These are phyloP conservation scores for Calliphora vomitoria DNA, from an alignment of 2,888 invertebrate species.

Conservation along the genomic window DNA sequence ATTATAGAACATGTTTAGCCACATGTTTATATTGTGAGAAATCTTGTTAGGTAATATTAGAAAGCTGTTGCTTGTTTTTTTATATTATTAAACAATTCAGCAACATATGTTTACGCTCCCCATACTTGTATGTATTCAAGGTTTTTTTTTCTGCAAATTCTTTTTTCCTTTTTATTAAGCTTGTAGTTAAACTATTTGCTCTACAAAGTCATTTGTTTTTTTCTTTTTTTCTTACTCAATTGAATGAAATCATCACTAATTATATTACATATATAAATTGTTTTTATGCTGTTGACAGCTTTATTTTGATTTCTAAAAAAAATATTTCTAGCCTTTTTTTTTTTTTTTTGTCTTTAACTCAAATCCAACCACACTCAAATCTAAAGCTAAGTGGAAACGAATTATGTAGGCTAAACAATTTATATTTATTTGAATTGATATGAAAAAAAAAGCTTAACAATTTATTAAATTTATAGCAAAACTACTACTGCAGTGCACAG, in stretches of 20 bases:
- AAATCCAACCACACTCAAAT: not conserved
- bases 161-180: not conserved
- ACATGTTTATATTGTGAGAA: too few relatives aligned
- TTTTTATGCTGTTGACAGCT: slow-evolving; percentile 42
- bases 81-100: too few relatives aligned
- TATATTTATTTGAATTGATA: slow-evolving; percentile 51
- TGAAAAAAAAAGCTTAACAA: slow-evolving; percentile 23
- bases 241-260: slow-evolving; percentile 34
- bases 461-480: slow-evolving; percentile 40
- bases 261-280: slow-evolving; percentile 36
- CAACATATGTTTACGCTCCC: too few relatives aligned
- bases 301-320: slow-evolving; percentile 29
- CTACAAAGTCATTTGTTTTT: slow-evolving; percentile 8
- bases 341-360: not conserved
- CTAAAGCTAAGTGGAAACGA: slow-evolving; percentile 5
- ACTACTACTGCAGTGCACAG: slow-evolving; percentile 1
- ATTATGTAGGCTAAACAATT: slow-evolving; percentile 52
- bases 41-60: too few relatives aligned
- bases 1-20: too few relatives aligned
- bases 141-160: too few relatives aligned
- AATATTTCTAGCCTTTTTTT: not conserved
- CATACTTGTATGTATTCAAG: too few relatives aligned
- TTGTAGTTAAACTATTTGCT: not conserved
- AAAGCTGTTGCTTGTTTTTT: too few relatives aligned
- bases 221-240: too few relatives aligned